Evolutionary conservation across 2,113 vertebrate species (phyloP).

Genomic region (Cairina moschata): DNA sequence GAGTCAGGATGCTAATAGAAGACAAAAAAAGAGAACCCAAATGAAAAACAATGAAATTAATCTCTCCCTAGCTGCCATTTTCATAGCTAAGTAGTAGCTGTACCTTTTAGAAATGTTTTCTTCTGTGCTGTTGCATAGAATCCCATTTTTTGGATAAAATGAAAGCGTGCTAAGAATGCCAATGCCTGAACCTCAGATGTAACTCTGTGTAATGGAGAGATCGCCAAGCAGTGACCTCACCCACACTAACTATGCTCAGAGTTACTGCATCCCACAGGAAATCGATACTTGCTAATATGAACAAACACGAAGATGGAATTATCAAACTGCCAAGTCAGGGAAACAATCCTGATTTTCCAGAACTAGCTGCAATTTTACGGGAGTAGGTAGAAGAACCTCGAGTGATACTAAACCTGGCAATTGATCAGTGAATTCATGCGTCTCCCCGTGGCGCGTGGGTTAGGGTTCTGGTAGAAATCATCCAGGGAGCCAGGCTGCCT

Average conservation of each 20-base stretch:
- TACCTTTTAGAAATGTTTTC: background rate
- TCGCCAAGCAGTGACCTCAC: constrained; percentile 4
- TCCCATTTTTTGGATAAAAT: background rate
- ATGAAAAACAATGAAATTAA: background rate
- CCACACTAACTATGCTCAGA: rapidly evolving
- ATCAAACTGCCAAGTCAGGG: background rate
- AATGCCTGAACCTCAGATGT: background rate
- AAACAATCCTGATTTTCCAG: background rate
- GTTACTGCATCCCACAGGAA: background rate
- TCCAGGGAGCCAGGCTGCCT: background rate
- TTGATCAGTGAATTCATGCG: background rate
- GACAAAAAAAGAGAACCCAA: background rate
- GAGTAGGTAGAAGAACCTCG: background rate
- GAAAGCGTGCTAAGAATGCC: background rate
- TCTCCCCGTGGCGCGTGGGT: rapidly evolving
- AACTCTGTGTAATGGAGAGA: background rate
- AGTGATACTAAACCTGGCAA: background rate
- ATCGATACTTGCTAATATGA: background rate
- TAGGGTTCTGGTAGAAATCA: background rate
- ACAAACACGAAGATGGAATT: constrained; percentile 24
- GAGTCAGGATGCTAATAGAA: background rate
- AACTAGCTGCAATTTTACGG: constrained; percentile 2
- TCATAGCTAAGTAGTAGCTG: background rate
- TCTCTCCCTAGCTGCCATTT: background rate
- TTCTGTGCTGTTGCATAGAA: background rate